Evolutionary conservation across 2,113 vertebrate genomes (phyloP).

Genomic region (Bufo bufo): DNA sequence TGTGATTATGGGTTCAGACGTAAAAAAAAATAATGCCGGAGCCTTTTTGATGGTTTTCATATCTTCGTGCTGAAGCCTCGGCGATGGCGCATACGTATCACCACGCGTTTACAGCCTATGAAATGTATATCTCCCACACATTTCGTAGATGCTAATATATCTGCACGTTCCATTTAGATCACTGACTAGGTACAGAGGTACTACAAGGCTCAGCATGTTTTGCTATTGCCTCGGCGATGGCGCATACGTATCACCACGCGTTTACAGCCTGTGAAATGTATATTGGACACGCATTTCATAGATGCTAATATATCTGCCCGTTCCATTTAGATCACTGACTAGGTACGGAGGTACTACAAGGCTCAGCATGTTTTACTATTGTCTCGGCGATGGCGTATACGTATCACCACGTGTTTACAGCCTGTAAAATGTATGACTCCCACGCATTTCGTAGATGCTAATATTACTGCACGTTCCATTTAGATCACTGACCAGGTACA

Average conservation of each 20-base stretch:
- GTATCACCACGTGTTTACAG: background rate
- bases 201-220: background rate
- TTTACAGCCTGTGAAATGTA: background rate
- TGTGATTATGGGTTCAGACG: background rate
- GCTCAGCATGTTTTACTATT: background rate
- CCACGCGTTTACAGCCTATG: background rate
- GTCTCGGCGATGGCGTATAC: too few species aligned
- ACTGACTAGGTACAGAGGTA: background rate
- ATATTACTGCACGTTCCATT: background rate
- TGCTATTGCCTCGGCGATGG: too few species aligned
- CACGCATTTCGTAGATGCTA: background rate
- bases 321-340: background rate
- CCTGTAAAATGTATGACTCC: background rate
- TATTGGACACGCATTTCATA: background rate
- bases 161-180: background rate
- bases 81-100: too few species aligned
- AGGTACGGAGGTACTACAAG: background rate
- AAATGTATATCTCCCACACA: too few species aligned
- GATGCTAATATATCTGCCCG: background rate
- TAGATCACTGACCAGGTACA: background rate
- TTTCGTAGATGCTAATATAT: background rate
- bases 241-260: background rate
- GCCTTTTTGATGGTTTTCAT: background rate
- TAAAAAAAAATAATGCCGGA: background rate
- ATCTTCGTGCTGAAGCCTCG: background rate